Percentiles rank a stretch among this genome's conserved stretches.
Conservation (phyloP, 2,888 invertebrate genomes). For the Lutraria lutraria region DNA sequence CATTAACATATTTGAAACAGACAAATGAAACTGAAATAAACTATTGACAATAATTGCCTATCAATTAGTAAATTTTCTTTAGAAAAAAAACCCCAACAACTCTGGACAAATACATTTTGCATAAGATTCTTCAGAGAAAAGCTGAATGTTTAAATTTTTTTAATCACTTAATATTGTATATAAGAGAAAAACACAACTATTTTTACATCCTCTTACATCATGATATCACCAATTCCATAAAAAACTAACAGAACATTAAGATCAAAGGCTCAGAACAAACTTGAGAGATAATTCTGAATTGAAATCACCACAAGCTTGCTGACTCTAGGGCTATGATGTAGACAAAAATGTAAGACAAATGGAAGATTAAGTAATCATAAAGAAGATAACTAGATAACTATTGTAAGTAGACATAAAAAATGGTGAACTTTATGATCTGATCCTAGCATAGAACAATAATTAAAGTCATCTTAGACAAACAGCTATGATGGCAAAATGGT, state of each 20-base stretch:
- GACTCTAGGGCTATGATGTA: slow-evolving; percentile 1
- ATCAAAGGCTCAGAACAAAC: neutral
- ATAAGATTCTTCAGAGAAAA: neutral
- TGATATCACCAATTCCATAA: slow-evolving; percentile 10
- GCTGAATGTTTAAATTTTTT: neutral
- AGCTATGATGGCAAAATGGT: slow-evolving; percentile 30
- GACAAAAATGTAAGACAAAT: slow-evolving; percentile 37
- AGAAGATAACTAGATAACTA: slow-evolving; percentile 27
- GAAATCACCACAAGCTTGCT: slow-evolving; percentile 36
- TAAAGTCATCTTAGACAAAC: slow-evolving; percentile 51
- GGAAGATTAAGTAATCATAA: slow-evolving; percentile 38
- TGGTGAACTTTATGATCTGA: slow-evolving; percentile 28
- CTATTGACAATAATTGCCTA: neutral
- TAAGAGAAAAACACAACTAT: neutral
- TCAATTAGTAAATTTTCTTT: neutral
- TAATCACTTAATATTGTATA: neutral
- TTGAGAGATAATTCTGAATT: slow-evolving; percentile 4
- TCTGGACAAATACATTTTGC: neutral
- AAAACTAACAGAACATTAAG: neutral
- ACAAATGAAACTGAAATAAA: no score
- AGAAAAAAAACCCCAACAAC: neutral
- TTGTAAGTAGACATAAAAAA: slow-evolving; percentile 39
- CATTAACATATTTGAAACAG: no score
- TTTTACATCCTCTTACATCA: neutral
- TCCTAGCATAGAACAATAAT: slow-evolving; percentile 25